Base-by-base conservation (phyloP, 2,113 vertebrate genomes). In the Podarcis cretensis region DNA sequence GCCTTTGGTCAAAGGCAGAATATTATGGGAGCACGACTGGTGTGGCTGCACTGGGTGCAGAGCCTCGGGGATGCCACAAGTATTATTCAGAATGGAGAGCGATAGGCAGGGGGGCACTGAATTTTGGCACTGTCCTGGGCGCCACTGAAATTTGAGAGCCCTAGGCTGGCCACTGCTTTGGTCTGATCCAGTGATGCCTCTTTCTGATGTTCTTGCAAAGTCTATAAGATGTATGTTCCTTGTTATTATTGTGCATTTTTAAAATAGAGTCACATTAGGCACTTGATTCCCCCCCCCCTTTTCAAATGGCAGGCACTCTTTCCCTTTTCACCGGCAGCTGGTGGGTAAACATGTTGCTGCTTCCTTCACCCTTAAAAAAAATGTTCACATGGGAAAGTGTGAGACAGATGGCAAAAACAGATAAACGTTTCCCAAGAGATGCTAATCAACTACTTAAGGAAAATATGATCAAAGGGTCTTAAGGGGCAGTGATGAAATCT, bases 351-450 rank as follows among this genome's bases (percentile, higher is more conserved):
- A 32, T 18, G n/a, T 16, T 14, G 30, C 57, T 21, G 54, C 1
- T 57, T 18, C 7, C 21, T 74, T 90, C 76, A 23, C 37, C 87
- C 87, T 84, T 69, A 23, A 68, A 77, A 27, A 27, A 82, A 81
- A n/a, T 83, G 35, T 85, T 90, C 54, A 75, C 16, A 86, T 82
- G 81, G 48, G 80, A 77, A 37, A 0, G 0, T 14, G 84, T 40
- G 74, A 85, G 40, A 27, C 68, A 91, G 86, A 89, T 92, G 84
- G n/a, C 35, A 30, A 77, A 79, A 35, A 54, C 18, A 63, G 23
- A 79, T n/a, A 30, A 81, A 84, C 81, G 14, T 73, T 87, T 89
- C 66, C 75, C 54, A 81, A 81, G 89, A 48, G 80, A 87, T 66
- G 48, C 32, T 32, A 27, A 78, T 84, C 63, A 63, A 13, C 87